Evolutionary conservation across 92 coral and sea anemone species (phyloP).

Genomic region (Actinernus sp.): DNA sequence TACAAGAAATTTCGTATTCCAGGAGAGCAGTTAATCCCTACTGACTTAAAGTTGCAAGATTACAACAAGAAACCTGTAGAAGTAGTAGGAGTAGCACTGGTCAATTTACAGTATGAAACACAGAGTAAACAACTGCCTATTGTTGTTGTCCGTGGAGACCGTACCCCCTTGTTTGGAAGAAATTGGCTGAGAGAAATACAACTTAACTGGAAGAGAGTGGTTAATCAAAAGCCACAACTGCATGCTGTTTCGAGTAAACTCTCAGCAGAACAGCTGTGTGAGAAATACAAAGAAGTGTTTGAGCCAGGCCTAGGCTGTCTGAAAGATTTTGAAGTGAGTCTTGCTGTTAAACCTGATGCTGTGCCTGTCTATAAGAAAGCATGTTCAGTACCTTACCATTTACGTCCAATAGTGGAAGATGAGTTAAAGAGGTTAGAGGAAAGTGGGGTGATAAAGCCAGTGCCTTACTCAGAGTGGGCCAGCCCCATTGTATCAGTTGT

Average conservation of each 20-base stretch:
- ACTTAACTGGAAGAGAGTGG: constrained; percentile 6
- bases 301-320: constrained; percentile 26
- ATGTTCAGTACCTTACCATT: constrained; percentile 21
- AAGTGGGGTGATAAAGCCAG: constrained; percentile 5
- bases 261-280: constrained; percentile 21
- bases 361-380: constrained; percentile 9
- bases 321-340: constrained; percentile 23
- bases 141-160: constrained; percentile 21
- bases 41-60: constrained; percentile 6
- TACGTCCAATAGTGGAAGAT: constrained; percentile 16
- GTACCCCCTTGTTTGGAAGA: constrained; percentile 27
- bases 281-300: constrained; percentile 10
- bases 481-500: constrained; percentile 28
- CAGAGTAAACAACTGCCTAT: constrained; percentile 7
- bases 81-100: constrained; percentile 8
- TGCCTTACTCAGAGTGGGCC: constrained; percentile 15
- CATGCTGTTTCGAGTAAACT: no score
- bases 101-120: constrained; percentile 1
- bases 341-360: constrained; percentile 13
- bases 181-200: constrained; percentile 21
- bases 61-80: constrained; percentile 25
- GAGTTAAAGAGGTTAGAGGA: constrained; percentile 12
- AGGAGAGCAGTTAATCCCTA: not conserved
- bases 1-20: no score
- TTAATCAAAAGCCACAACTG: not conserved